phyloP scores from a whole-genome alignment of 2,888 invertebrate species.

The Caenorhabditis sp. region DNA sequence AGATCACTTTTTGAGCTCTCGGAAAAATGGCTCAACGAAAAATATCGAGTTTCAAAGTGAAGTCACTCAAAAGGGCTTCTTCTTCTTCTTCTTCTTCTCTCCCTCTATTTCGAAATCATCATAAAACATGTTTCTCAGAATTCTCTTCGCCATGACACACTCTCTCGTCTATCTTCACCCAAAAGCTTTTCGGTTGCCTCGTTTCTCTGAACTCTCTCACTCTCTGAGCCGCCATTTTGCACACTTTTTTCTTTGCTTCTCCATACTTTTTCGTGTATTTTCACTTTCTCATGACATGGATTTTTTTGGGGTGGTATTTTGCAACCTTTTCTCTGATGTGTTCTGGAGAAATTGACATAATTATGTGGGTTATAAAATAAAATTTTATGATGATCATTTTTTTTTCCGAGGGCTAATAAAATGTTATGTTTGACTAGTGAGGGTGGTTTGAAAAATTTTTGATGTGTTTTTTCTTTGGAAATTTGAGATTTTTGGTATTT shows the following conservation, averaged over 20 bases:
- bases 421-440: no score
- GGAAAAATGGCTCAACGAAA: not conserved
- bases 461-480: no score
- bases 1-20: no score
- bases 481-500: no score
- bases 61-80: conserved; percentile 9
- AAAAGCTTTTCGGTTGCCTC: not conserved
- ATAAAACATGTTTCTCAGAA: conserved; percentile 3
- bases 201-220: not conserved
- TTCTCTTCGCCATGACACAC: conserved; percentile 1
- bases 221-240: not conserved
- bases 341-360: no score
- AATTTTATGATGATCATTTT: no score
- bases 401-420: no score
- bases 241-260: conserved; percentile 10
- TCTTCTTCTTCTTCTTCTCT: conserved; percentile 3
- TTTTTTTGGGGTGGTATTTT: conserved; percentile 5
- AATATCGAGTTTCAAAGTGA: not conserved
- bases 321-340: no score
- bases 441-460: no score
- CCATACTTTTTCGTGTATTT: conserved; percentile 3
- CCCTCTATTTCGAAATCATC: conserved; percentile 4
- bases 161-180: not conserved
- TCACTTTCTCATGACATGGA: conserved; percentile 6
- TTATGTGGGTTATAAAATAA: no score